phyloP scores from a whole-genome alignment of 2,888 invertebrate species.

The Hirtodrosophila cameraria region DNA sequence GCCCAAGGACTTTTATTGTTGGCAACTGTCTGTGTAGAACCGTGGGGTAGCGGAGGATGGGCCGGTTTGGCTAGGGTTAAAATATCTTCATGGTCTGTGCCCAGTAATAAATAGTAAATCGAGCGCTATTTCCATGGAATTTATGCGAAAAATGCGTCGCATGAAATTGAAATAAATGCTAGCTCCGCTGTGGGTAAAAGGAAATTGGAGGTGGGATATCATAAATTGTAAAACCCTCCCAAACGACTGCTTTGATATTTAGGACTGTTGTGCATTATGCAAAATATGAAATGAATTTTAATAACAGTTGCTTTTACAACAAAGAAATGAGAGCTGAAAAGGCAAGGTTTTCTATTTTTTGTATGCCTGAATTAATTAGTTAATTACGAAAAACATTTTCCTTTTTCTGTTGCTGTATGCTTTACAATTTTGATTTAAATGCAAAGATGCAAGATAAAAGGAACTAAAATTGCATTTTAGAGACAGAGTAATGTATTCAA shows the following conservation, averaged over 20 bases:
- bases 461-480: neutral
- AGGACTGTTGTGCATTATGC: constrained; percentile 25
- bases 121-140: constrained; percentile 65
- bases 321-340: neutral
- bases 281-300: constrained; percentile 25
- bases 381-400: neutral
- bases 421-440: neutral
- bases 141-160: constrained; percentile 59
- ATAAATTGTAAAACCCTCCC: neutral
- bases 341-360: neutral
- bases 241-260: constrained; percentile 27
- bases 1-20: constrained; percentile 17
- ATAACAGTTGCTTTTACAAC: constrained; percentile 3
- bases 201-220: neutral
- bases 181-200: constrained; percentile 3
- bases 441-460: neutral
- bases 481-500: too few species aligned
- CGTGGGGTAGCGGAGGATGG: neutral
- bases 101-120: constrained; percentile 70
- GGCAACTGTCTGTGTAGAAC: neutral
- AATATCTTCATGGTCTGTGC: constrained; percentile 13
- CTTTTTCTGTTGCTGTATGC: too few species aligned
- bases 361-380: neutral
- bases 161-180: constrained; percentile 41
- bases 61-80: constrained; percentile 9